Evolutionary conservation across 64 coral and sea anemone species (phyloP), one percentile per base, ranked within the genome.

Genomic region (Astreopora myriophthalma): DNA sequence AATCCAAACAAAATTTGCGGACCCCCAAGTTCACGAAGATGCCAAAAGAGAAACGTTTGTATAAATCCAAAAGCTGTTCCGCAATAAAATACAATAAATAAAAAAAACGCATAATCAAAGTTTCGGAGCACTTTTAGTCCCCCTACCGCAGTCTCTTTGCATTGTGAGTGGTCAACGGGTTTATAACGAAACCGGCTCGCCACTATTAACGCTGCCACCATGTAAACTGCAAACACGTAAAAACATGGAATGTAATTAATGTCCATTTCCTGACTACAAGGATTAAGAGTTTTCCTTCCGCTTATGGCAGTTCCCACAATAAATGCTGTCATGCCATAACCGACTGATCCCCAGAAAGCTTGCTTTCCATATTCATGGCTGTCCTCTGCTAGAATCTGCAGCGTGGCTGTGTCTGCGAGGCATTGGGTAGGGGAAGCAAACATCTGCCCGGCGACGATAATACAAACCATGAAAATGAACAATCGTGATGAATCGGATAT

Each of bases 21-120:
- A 0, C 91, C 93, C 1, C 97, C 97, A 1, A 99, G 81, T 30
- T 99, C 97, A 40, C 94, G 85, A 22, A 99, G 73, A 63, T 99
- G 97, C 97, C 97, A 99, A 48, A 99, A 95, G 13, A 99, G 87
- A 85, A 99, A 99, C 1, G 97, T 99, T 55, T 95, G 94, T 90
- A 99, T 99, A 85, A 99, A 99, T 13, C 97, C 97, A 42, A 89
- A 92, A 0, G 97, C 94, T 84, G 94, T 99, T 31, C 97, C 97
- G 76, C 97, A 99, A 48, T 96, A 99, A 48, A 99, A 99, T 60
- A 99, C 97, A 26, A 99, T 94, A 51, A 95, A 95, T 76, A 99
- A 73, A 75, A 99, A 99, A 32, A 96, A 90, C 0, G 91, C 94
- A 34, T 93, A 95, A 25, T 99, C 94, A 7, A 99, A 96, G n/a